Base-by-base conservation (phyloP, 2,888 invertebrate species). In the Andrena bucephala region DNA sequence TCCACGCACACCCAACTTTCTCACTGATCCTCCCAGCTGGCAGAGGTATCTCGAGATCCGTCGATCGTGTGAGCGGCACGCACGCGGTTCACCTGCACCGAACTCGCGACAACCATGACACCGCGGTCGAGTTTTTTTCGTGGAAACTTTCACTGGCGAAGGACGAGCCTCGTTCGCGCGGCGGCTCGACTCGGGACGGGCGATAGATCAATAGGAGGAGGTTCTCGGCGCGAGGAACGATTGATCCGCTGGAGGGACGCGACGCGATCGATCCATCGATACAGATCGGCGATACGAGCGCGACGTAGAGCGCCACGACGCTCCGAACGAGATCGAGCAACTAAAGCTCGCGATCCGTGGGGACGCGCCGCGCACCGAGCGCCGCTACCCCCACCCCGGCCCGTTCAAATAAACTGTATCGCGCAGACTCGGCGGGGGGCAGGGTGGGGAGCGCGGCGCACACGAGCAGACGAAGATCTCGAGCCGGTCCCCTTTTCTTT, bases 251-350 rank as follows among this genome's bases (percentile, higher is more conserved):
- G 60, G 42, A 29, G 66, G 60, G 52, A 77, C 77, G 68, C 62
- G 67, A 42, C 42, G 36, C 87, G 72, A 86, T 68, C 80, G 74
- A 81, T 76, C 80, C 83, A 81, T 80, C 87, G 87, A 81, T 68
- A 57, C 33, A 59, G 54, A 52, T 42, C 24, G 20, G 20, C 4
- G 10, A 29, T 72, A 48, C 54, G 57, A 77, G 78, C 85, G 80
- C 77, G 78, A 85, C 91, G 83, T 73, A 87, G 88, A 89, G 81
- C 92, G 88, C 86, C 91, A 87, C 92, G 90, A 92, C 92, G 89
- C 92, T 88, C 84, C 91, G 91, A 89, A 92, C 90, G 92, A 91
- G 92, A 91, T 93, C 91, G 93, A 90, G 90, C 91, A 91, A 93
- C 93, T 93, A 91, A 92, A 91, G 91, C 91, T 89, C 71, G 89